Conservation (phyloP, 2,113 vertebrate genomes). For the Ploceus nigricollis region DNA sequence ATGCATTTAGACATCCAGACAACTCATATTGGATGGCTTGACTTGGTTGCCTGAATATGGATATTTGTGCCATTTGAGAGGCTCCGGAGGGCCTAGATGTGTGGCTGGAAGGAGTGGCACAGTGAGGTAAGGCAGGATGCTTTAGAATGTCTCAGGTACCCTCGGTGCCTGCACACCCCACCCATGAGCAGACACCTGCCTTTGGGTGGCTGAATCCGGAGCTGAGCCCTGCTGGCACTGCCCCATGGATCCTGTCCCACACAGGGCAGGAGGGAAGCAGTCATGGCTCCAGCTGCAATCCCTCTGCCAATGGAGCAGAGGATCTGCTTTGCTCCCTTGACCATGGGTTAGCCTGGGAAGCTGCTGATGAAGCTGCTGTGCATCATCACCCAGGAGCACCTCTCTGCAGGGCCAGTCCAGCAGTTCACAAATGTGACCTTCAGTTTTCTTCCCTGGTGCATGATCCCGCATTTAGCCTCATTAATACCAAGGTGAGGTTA, state of each 20-base stretch:
- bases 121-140: background rate
- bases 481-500: background rate
- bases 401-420: background rate
- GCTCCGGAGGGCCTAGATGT: rapidly evolving
- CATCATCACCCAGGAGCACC: background rate
- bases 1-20: background rate
- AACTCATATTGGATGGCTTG: background rate
- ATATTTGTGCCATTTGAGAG: background rate
- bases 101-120: background rate
- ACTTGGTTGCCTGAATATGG: background rate
- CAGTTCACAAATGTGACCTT: background rate
- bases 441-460: background rate
- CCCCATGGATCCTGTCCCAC: background rate
- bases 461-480: background rate
- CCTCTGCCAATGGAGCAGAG: background rate
- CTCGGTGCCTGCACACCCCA: background rate
- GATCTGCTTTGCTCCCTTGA: background rate
- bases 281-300: background rate
- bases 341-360: background rate
- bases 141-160: background rate
- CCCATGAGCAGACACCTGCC: background rate
- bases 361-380: background rate
- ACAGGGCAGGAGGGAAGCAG: background rate
- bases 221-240: background rate
- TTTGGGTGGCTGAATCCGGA: background rate